phyloP scores from a whole-genome alignment of 2,797 vertebrate species.

The Clamator glandarius region DNA sequence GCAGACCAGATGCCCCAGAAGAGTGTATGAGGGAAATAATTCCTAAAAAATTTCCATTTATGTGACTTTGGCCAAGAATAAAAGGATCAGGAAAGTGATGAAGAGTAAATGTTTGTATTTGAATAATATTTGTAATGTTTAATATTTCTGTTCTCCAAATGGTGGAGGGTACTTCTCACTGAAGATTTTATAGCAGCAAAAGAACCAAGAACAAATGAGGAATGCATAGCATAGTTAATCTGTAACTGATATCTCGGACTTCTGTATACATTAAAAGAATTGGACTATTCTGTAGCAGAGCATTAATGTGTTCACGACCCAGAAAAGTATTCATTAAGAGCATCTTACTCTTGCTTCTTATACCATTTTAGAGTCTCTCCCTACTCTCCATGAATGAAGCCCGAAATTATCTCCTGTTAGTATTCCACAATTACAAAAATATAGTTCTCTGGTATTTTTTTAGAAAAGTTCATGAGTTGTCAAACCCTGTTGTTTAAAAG shows the following conservation, averaged over 20 bases:
- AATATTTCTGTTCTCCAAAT: neutral
- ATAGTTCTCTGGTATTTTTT: neutral
- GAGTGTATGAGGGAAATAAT: neutral
- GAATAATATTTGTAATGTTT: neutral
- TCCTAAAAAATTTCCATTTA: neutral
- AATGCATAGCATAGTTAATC: neutral
- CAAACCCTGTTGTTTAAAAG: slow-evolving; percentile 49
- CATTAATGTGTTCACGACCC: neutral
- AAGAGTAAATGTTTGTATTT: neutral
- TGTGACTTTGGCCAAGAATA: neutral
- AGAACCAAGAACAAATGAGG: neutral
- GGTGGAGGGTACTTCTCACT: neutral
- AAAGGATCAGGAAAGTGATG: neutral
- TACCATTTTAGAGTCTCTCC: neutral
- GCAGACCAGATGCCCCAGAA: neutral
- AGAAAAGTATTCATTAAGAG: neutral
- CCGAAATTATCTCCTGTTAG: neutral
- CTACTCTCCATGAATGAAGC: neutral
- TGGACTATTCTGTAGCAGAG: neutral
- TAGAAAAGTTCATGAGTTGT: neutral
- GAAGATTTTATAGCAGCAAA: neutral
- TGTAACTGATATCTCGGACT: neutral
- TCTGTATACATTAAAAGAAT: neutral
- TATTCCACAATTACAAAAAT: neutral
- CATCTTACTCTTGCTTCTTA: neutral